Evolutionary conservation across 2,797 vertebrate species (phyloP).

Genomic region (Ctenosaura bakeri): DNA sequence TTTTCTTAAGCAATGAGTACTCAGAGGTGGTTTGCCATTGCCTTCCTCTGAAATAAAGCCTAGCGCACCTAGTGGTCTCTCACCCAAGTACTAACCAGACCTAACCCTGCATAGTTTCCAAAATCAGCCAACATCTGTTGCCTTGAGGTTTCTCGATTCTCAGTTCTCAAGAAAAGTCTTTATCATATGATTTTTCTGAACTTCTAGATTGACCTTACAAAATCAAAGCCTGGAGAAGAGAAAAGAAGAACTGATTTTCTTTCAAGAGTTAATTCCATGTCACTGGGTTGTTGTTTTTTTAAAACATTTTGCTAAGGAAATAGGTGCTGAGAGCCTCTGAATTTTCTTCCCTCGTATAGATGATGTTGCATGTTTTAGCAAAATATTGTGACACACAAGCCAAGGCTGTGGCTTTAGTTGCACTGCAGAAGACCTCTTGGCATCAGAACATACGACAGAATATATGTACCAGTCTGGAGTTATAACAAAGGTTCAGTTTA

Average conservation of each 20-base stretch:
- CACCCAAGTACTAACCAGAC: no score
- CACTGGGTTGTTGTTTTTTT: not conserved
- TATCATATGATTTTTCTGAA: not conserved
- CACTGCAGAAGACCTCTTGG: fast-evolving
- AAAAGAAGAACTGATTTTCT: not conserved
- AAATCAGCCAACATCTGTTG: no score
- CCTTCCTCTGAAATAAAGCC: no score
- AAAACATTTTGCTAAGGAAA: not conserved
- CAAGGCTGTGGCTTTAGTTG: fast-evolving
- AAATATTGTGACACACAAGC: fast-evolving
- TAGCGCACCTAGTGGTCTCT: no score
- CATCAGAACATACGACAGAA: not conserved
- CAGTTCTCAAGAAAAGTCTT: not conserved
- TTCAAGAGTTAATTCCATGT: not conserved
- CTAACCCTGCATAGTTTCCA: no score
- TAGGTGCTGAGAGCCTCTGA: not conserved
- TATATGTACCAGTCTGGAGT: not conserved
- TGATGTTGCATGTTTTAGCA: fast-evolving
- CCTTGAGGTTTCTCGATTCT: no score
- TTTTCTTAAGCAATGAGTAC: no score
- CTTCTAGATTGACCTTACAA: not conserved
- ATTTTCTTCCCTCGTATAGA: not conserved
- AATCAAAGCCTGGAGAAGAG: not conserved
- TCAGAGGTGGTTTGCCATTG: no score
- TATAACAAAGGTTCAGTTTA: not conserved